A percentile compares a stretch with the other conserved stretches of the same genome.
Evolutionary conservation across 2,888 invertebrate genomes (phyloP).

Genomic region (Strigamia transsilvanica): DNA sequence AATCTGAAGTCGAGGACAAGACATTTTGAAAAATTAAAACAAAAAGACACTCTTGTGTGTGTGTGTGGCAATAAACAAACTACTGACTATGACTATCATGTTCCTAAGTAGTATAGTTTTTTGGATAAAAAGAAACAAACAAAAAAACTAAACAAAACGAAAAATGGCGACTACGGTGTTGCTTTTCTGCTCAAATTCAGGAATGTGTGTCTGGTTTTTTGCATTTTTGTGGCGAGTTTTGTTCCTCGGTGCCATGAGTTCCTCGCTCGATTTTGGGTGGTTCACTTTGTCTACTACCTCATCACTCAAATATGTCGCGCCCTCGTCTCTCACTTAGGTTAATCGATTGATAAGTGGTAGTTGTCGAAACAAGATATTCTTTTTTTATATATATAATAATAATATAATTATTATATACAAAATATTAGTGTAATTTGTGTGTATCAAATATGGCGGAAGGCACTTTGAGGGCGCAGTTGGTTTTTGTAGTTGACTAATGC

Average conservation of each 20-base stretch:
- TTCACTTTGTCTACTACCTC: conserved; percentile 48
- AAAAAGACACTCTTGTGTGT: conserved; percentile 46
- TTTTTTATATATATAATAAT: conserved; percentile 49
- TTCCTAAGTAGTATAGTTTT: conserved; percentile 48
- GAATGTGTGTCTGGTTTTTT: conserved; percentile 48
- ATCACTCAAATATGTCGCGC: conserved; percentile 48
- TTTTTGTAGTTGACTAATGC: conserved; percentile 48
- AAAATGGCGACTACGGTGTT: conserved; percentile 43
- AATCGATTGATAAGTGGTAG: conserved; percentile 49
- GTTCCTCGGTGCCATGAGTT: conserved; percentile 49
- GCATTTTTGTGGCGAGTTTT: conserved; percentile 49
- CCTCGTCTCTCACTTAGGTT: conserved; percentile 47
- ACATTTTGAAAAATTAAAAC: conserved; percentile 48
- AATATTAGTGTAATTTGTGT: conserved; percentile 47
- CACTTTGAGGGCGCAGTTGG: conserved; percentile 45
- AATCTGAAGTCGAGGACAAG: conserved; percentile 42
- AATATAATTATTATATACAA: conserved; percentile 30
- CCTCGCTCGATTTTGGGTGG: conserved; percentile 48
- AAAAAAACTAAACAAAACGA: conserved; percentile 22
- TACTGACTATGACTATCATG: conserved; percentile 50
- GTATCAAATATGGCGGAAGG: conserved; percentile 49
- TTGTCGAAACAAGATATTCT: conserved; percentile 47
- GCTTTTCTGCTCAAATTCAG: conserved; percentile 49
- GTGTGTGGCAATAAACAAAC: conserved; percentile 49
- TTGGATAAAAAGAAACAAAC: background rate